Conservation (phyloP, 2,888 invertebrate species). For the Cerceris ruficornis region DNA sequence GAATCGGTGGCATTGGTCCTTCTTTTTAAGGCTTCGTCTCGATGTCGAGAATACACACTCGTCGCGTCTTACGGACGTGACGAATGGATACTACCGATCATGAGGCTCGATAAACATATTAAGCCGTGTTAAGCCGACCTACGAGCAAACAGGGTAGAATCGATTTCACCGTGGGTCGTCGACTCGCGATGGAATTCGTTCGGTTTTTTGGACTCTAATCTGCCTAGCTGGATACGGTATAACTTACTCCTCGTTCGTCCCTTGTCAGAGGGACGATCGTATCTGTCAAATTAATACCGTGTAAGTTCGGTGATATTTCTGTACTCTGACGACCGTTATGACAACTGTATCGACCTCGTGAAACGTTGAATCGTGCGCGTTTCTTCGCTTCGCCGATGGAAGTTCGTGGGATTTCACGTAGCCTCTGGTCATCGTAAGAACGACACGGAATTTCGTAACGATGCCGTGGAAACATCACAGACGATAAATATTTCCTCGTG, state of each 20-base stretch:
- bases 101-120: constrained; percentile 62
- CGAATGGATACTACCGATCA: constrained; percentile 60
- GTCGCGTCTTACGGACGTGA: constrained; percentile 57
- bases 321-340: constrained; percentile 6
- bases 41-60: constrained; percentile 38
- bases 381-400: neutral
- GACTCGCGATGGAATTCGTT: constrained; percentile 45
- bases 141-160: constrained; percentile 54
- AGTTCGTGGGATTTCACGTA: constrained; percentile 13
- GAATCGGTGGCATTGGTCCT: constrained; percentile 49
- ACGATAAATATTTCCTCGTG: constrained; percentile 50
- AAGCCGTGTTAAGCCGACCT: constrained; percentile 59
- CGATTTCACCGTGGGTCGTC: constrained; percentile 55
- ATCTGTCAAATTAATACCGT: constrained; percentile 54
- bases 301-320: constrained; percentile 29
- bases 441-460: constrained; percentile 48
- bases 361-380: neutral
- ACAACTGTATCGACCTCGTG: constrained; percentile 28
- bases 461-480: constrained; percentile 39
- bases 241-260: constrained; percentile 29
- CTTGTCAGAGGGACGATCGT: constrained; percentile 37
- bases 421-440: constrained; percentile 24
- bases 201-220: constrained; percentile 51
- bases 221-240: constrained; percentile 27
- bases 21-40: constrained; percentile 22